Evolutionary conservation across 2,888 invertebrate species (phyloP), one percentile per base, ranked within the genome.

Genomic region (Dynastes grantii): DNA sequence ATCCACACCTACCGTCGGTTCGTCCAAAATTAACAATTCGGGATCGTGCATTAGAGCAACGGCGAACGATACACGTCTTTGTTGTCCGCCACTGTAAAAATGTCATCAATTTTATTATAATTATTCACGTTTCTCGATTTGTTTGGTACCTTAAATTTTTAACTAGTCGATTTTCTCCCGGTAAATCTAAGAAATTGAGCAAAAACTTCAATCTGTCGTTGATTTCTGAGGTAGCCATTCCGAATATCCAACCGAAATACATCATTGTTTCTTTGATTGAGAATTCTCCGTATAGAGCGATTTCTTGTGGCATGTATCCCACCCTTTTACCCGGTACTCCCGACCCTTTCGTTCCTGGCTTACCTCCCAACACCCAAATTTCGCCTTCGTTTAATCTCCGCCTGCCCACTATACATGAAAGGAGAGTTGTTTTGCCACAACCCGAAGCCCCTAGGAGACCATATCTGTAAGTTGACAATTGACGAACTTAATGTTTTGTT

Each of bases 261-360:
- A 95, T 94, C 95, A 98, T 95, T 0, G 98, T 98, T 88, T 98
- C 98, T 82, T 94, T 94, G 85, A 98, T 97, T 51, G 97, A 95
- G 90, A 98, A 97, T 90, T 97, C 97, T 1, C 95, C 96, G 87
- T 96, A 97, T 0, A 97, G 90, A 0, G 97, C 97, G 79, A 96
- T 96, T 90, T 97, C 97, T 75, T 97, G 95, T 0, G 98, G 98
- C 98, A 98, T 98, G 90, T 98, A 98, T 73, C 98, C 98, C n/a
- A 98, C 97, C 37, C 96, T 92, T 86, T 95, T 95, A 9, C 98
- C 98, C 0, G 98, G 98, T 16, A 97, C 96, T 5, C 96, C 96
- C 5, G 95, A 96, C n/a, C 93, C 97, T 87, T 93, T 93, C 0
- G 96, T 94, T 2, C 97, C 98, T 0, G 98, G 98, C 84, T 93